Percentiles rank a stretch among this genome's conserved stretches.
These are phyloP conservation scores for Blastobasis adustella DNA, from an alignment of 2,888 invertebrate species.

Conservation along the genomic window DNA sequence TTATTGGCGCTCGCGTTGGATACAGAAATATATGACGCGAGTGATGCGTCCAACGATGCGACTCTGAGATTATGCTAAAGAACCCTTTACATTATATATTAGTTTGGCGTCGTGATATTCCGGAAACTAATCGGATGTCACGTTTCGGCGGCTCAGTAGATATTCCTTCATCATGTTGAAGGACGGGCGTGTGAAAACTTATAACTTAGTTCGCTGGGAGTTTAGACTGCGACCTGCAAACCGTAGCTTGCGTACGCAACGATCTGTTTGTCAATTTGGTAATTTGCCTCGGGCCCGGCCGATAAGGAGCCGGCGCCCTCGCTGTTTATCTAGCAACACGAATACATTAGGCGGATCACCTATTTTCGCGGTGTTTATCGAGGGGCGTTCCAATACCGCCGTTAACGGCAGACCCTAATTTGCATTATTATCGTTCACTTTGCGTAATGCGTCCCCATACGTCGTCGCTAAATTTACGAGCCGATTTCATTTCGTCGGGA, in stretches of 20 bases:
- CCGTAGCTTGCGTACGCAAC: conserved; percentile 7
- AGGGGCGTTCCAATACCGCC: conserved; percentile 12
- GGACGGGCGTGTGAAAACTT: too few relatives aligned
- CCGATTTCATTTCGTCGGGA: conserved; percentile 10
- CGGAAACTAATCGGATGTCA: neutral
- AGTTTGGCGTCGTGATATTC: too few relatives aligned
- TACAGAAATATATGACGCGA: too few relatives aligned
- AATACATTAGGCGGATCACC: conserved; percentile 25
- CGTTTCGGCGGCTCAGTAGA: neutral
- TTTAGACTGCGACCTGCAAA: too few relatives aligned
- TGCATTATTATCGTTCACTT: conserved; percentile 39
- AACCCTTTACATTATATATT: too few relatives aligned
- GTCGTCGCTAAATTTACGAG: conserved; percentile 20
- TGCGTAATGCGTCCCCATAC: conserved; percentile 24
- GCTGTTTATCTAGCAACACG: conserved; percentile 26
- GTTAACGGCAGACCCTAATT: conserved; percentile 24
- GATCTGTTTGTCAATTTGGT: conserved; percentile 28
- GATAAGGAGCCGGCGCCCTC: conserved; percentile 30
- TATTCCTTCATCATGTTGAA: too few relatives aligned
- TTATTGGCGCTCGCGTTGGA: too few relatives aligned
- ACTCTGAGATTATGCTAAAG: too few relatives aligned
- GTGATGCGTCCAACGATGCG: too few relatives aligned
- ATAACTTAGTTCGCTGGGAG: too few relatives aligned
- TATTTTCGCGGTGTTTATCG: conserved; percentile 22
- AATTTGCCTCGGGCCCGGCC: conserved; percentile 22